Percentiles rank a stretch among this genome's conserved stretches.
Evolutionary conservation across 2,888 invertebrate species (phyloP).

Genomic region (Dryobota labecula): DNA sequence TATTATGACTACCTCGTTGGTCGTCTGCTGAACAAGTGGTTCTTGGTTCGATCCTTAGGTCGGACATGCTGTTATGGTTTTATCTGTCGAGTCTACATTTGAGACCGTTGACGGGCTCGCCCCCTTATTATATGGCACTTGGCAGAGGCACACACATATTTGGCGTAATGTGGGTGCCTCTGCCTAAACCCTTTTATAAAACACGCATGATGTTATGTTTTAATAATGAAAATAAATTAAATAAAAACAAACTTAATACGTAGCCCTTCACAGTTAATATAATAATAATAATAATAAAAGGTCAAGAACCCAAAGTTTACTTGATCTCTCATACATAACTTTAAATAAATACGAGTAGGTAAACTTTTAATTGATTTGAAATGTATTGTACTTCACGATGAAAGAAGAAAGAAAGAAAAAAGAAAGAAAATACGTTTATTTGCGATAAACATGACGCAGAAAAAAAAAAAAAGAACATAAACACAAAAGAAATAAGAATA

Average conservation of each 20-base stretch:
- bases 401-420: too few relatives aligned
- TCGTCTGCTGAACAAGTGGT: background rate
- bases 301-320: conserved; percentile 24
- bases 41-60: too few relatives aligned
- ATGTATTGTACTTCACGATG: conserved; percentile 26
- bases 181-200: background rate
- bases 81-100: background rate
- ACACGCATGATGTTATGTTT: too few relatives aligned
- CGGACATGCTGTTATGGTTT: background rate
- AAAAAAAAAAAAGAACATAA: too few relatives aligned
- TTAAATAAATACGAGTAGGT: too few relatives aligned
- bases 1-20: background rate
- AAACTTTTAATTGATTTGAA: conserved; percentile 45
- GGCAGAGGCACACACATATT: too few relatives aligned
- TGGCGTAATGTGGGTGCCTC: background rate
- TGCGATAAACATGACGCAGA: too few relatives aligned
- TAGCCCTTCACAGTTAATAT: background rate
- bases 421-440: too few relatives aligned
- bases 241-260: background rate
- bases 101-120: background rate
- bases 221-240: background rate
- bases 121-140: background rate
- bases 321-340: conserved; percentile 1
- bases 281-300: background rate
- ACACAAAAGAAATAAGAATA: too few relatives aligned